Percentiles rank a stretch among this genome's conserved stretches.
phyloP scores from a whole-genome alignment of 1,140 invertebrate species.

The Caenorhabditis briggsae region DNA sequence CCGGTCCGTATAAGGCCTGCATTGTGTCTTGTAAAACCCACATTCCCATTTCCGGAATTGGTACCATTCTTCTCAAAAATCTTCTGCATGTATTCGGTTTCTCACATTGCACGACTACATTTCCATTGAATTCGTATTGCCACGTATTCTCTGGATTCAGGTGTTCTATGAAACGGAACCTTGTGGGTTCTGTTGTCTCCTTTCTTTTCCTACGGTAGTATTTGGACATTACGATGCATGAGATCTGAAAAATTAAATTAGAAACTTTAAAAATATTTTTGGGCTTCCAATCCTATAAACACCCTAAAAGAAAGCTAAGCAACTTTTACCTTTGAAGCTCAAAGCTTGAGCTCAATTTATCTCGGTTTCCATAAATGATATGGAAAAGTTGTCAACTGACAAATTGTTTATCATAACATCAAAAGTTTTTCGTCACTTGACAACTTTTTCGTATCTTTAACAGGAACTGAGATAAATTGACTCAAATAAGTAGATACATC shows the following conservation, averaged over 20 bases:
- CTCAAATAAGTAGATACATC: too few relatives aligned
- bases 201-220: slow-evolving; percentile 1
- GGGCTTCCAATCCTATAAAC: not conserved
- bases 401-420: too few relatives aligned
- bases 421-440: too few relatives aligned
- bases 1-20: not conserved
- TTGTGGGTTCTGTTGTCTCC: not conserved
- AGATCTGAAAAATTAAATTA: not conserved
- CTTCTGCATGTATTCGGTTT: not conserved
- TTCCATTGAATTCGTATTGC: not conserved
- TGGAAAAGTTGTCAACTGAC: too few relatives aligned
- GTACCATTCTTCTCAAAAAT: not conserved
- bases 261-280: not conserved
- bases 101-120: not conserved
- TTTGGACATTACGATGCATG: not conserved
- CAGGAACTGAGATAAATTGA: too few relatives aligned
- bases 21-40: not conserved
- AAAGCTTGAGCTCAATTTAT: too few relatives aligned
- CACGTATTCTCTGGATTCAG: not conserved
- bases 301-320: not conserved
- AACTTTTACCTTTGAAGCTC: too few relatives aligned
- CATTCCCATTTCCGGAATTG: slow-evolving; percentile 3
- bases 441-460: too few relatives aligned
- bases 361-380: too few relatives aligned
- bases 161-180: not conserved